These are phyloP conservation scores for Callipepla squamata DNA, from an alignment of 2,113 vertebrate genomes.

Conservation along the genomic window DNA sequence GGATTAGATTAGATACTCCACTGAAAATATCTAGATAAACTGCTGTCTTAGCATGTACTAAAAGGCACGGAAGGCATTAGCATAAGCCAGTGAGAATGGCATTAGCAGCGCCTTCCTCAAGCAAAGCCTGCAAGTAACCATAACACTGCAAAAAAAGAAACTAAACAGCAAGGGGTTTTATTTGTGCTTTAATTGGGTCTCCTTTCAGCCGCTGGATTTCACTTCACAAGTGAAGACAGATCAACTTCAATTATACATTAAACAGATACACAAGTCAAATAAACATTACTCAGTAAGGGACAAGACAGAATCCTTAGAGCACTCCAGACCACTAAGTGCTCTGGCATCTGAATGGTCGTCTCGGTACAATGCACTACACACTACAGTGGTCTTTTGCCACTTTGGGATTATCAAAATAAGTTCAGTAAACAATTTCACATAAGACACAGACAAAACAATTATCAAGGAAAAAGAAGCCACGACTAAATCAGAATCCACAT, in stretches of 20 bases:
- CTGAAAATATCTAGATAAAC: not conserved
- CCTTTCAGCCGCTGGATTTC: not conserved
- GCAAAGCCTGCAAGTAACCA: not conserved
- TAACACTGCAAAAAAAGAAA: not conserved
- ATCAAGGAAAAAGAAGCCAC: not conserved
- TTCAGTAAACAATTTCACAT: not conserved
- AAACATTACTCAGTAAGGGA: not conserved
- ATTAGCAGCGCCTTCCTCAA: not conserved
- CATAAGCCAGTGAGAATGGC: not conserved
- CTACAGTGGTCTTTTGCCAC: not conserved
- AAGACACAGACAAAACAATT: not conserved
- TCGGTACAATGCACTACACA: not conserved
- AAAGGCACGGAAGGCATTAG: not conserved
- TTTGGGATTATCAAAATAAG: not conserved
- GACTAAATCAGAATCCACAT: not conserved
- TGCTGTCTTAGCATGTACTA: not conserved
- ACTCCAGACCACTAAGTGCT: not conserved
- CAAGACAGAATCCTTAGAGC: not conserved
- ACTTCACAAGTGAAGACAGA: not conserved
- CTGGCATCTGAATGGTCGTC: not conserved
- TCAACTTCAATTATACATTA: not conserved
- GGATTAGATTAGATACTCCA: not conserved
- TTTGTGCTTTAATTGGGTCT: not conserved
- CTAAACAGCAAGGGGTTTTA: not conserved
- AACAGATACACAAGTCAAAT: not conserved